Percentiles rank a stretch among this genome's conserved stretches.
These are phyloP conservation scores for Onychorhynchus coronatus DNA, from an alignment of 2,113 vertebrate genomes.

Conservation along the genomic window DNA sequence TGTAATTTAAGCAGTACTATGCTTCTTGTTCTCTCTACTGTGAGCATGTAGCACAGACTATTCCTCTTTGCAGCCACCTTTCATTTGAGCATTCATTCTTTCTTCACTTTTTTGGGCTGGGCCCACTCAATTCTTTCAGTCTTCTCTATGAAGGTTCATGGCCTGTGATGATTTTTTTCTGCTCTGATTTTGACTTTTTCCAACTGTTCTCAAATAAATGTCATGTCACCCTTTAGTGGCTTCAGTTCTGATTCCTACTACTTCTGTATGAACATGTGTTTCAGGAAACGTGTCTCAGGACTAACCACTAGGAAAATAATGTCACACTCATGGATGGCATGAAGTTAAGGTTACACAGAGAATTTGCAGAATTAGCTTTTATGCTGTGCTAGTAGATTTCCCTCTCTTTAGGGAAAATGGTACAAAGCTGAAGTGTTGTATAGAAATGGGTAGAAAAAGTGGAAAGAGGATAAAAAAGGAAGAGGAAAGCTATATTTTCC, in stretches of 20 bases:
- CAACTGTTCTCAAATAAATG: neutral
- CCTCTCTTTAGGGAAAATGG: neutral
- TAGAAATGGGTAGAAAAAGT: neutral
- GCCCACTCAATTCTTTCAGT: neutral
- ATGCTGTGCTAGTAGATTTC: neutral
- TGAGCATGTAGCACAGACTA: too few relatives aligned
- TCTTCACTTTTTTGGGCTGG: neutral
- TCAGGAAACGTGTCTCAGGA: neutral
- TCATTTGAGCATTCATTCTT: too few relatives aligned
- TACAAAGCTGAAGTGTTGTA: neutral
- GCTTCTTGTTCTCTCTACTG: too few relatives aligned
- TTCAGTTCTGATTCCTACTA: neutral
- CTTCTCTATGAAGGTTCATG: neutral
- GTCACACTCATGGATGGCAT: neutral
- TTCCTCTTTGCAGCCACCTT: too few relatives aligned
- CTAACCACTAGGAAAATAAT: neutral
- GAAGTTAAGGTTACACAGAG: neutral
- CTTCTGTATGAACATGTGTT: neutral
- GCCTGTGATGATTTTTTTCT: neutral
- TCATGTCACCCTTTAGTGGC: neutral
- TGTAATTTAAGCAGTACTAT: too few relatives aligned
- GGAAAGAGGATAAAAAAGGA: neutral
- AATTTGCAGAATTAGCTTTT: neutral
- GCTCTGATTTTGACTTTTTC: neutral
- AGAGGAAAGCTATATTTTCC: neutral